A percentile compares a stretch with the other conserved stretches of the same genome.
Evolutionary conservation across 2,797 vertebrate species (phyloP).

Genomic region (Monodelphis domestica): DNA sequence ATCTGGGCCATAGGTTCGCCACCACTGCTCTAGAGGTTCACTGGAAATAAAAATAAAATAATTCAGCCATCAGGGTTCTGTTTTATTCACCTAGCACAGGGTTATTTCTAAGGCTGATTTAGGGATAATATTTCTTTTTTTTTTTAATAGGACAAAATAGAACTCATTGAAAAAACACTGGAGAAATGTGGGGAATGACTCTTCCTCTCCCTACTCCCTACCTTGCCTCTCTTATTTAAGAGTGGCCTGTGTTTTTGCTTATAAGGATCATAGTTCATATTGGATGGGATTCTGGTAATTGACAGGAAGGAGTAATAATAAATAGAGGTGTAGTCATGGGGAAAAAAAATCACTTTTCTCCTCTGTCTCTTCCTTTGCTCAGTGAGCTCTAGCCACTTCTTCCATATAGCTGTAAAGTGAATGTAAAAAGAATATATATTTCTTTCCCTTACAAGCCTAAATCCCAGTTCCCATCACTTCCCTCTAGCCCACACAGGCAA

Average conservation of each 20-base stretch:
- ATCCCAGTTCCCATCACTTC: not conserved
- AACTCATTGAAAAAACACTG: conserved; percentile 32
- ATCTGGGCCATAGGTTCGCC: too few relatives aligned
- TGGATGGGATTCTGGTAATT: conserved; percentile 32
- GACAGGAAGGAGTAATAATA: conserved; percentile 26
- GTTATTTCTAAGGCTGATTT: conserved; percentile 47
- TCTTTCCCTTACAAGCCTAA: not conserved
- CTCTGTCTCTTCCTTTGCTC: not conserved
- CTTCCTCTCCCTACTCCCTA: not conserved
- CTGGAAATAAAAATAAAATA: not conserved
- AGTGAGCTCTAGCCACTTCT: not conserved
- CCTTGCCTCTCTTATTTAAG: conserved; percentile 27
- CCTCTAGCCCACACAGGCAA: not conserved
- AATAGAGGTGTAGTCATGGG: conserved; percentile 35
- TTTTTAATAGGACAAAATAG: conserved; percentile 18
- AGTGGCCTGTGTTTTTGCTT: conserved; percentile 38
- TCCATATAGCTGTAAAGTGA: conserved; percentile 22
- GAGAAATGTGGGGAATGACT: conserved; percentile 46
- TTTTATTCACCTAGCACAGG: conserved; percentile 19
- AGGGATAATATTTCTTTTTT: conserved; percentile 12
- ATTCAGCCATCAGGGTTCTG: not conserved
- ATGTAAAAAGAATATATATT: not conserved
- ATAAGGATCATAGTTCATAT: conserved; percentile 29
- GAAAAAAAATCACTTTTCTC: conserved; percentile 39
- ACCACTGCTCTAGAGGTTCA: conserved; percentile 1